These are phyloP conservation scores for Hybognathus amarus DNA, from an alignment of 2,797 vertebrate genomes.

Conservation along the genomic window DNA sequence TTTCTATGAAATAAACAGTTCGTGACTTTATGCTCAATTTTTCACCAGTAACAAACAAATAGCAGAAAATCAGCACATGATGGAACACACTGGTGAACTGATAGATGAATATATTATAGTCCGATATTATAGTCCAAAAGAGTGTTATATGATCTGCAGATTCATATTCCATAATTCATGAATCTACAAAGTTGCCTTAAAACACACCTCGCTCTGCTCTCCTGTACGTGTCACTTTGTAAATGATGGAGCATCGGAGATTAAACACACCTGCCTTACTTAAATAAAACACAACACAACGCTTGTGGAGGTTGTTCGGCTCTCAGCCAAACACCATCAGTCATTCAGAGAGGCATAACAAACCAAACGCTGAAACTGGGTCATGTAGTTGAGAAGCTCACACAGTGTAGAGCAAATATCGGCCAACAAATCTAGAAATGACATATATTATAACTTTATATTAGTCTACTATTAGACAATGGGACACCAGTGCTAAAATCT, in stretches of 20 bases:
- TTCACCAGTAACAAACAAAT: neutral
- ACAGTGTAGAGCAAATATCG: neutral
- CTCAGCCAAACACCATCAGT: constrained; percentile 15
- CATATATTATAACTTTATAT: too few species aligned
- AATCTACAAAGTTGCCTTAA: neutral
- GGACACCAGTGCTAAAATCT: neutral
- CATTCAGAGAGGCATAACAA: constrained; percentile 18
- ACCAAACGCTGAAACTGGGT: neutral
- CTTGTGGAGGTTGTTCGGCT: neutral
- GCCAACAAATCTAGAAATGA: neutral
- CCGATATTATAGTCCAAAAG: neutral
- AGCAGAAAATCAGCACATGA: neutral
- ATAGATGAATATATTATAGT: neutral
- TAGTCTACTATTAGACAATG: neutral
- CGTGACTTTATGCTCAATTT: neutral
- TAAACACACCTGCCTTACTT: constrained; percentile 8
- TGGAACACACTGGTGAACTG: neutral
- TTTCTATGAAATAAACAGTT: neutral
- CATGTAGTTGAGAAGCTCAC: neutral
- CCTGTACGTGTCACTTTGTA: constrained; percentile 8
- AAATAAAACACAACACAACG: constrained; percentile 8
- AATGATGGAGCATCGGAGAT: neutral
- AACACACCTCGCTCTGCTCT: neutral
- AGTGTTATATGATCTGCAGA: neutral
- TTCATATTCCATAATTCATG: neutral